phyloP scores from a whole-genome alignment of 2,797 vertebrate genomes.

The Semotilus atromaculatus region DNA sequence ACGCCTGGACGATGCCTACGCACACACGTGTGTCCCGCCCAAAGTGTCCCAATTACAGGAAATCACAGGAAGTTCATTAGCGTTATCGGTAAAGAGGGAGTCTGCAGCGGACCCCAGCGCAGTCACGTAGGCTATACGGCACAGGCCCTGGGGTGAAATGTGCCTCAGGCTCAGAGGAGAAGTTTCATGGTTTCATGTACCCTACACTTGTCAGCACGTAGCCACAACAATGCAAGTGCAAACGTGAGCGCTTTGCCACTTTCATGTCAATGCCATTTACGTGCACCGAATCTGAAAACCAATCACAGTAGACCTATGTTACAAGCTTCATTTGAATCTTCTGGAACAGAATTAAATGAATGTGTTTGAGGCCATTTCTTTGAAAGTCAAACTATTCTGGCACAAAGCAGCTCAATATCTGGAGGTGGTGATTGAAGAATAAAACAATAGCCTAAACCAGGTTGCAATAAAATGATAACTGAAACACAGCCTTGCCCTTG shows the following conservation, averaged over 20 bases:
- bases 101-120: slow-evolving; percentile 66
- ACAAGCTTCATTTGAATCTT: background rate
- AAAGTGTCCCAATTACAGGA: slow-evolving; percentile 80
- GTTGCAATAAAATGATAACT: background rate
- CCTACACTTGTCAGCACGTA: slow-evolving; percentile 49
- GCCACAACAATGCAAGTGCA: slow-evolving; percentile 4
- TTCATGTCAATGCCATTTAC: slow-evolving; percentile 11
- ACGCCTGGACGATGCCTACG: slow-evolving; percentile 11
- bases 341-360: background rate
- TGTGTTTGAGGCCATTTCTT: background rate
- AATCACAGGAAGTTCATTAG: slow-evolving; percentile 85
- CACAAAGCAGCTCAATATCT: background rate
- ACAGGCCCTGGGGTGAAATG: slow-evolving; percentile 50
- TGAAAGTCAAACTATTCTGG: background rate
- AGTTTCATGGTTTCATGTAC: slow-evolving; percentile 27
- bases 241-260: background rate
- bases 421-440: background rate
- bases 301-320: background rate
- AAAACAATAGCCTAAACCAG: background rate
- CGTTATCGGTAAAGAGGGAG: slow-evolving; percentile 76
- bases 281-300: background rate
- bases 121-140: slow-evolving; percentile 76
- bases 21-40: slow-evolving; percentile 71
- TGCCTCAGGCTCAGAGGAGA: slow-evolving; percentile 53
- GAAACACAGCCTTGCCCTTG: background rate